A percentile compares a stretch with the other conserved stretches of the same genome.
phyloP scores from a whole-genome alignment of 2,888 invertebrate species.

The Agriopis marginaria region DNA sequence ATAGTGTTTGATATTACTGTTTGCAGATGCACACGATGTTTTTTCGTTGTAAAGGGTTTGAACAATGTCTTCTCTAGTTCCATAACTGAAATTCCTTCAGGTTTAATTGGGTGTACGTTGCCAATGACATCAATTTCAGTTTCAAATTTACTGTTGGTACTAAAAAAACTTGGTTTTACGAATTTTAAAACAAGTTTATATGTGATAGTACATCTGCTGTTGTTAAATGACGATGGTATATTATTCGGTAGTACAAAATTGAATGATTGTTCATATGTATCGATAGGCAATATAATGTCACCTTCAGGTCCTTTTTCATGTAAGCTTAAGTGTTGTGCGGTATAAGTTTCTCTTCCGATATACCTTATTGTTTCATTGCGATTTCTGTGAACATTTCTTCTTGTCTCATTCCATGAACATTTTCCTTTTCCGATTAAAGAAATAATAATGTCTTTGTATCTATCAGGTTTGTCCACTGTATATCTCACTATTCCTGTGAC shows the following conservation, averaged over 20 bases:
- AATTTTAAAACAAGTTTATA: constrained; percentile 47
- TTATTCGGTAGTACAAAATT: constrained; percentile 46
- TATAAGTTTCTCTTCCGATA: constrained; percentile 46
- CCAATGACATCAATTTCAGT: constrained; percentile 44
- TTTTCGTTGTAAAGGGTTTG: constrained; percentile 43
- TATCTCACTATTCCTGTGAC: constrained; percentile 51
- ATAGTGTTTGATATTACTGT: constrained; percentile 39
- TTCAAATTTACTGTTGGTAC: constrained; percentile 38
- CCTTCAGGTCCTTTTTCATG: constrained; percentile 31
- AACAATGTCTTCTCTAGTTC: constrained; percentile 45
- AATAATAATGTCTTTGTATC: constrained; percentile 46
- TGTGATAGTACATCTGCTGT: constrained; percentile 37
- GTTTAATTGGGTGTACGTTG: constrained; percentile 27
- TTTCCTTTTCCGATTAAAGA: constrained; percentile 49
- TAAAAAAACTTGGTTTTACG: constrained; percentile 43
- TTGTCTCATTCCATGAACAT: constrained; percentile 41
- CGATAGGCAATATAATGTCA: constrained; percentile 22
- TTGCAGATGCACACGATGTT: constrained; percentile 42
- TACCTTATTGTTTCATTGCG: constrained; percentile 19
- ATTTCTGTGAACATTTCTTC: not conserved
- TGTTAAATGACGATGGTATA: constrained; percentile 49
- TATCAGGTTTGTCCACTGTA: constrained; percentile 46
- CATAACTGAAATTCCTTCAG: constrained; percentile 37
- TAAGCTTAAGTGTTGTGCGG: constrained; percentile 33
- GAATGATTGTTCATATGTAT: constrained; percentile 42